A percentile compares a stretch with the other conserved stretches of the same genome.
These are phyloP conservation scores for Miniopterus natalensis DNA, from an alignment of 2,113 vertebrate species.

Conservation along the genomic window DNA sequence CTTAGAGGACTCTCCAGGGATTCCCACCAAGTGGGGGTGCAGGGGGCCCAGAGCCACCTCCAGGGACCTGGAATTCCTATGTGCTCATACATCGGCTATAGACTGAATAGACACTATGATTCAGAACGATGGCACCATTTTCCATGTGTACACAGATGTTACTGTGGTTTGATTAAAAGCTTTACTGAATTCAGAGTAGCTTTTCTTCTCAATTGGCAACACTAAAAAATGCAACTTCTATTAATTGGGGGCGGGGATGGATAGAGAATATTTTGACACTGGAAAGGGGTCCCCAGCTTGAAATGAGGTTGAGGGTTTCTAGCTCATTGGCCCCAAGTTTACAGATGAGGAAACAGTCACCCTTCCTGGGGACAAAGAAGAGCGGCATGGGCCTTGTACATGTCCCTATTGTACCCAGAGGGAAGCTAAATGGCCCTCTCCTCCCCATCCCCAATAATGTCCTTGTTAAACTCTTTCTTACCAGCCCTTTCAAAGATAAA, in stretches of 20 bases:
- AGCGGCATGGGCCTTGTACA: neutral
- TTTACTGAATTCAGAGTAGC: slow-evolving; percentile 44
- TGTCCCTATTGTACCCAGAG: neutral
- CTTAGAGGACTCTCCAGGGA: neutral
- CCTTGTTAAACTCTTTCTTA: slow-evolving; percentile 54
- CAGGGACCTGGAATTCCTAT: neutral
- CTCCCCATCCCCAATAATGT: neutral
- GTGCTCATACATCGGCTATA: neutral
- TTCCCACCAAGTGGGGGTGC: neutral
- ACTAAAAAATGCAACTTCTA: neutral
- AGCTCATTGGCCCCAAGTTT: neutral
- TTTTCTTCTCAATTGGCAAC: slow-evolving; percentile 39
- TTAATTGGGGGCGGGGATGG: neutral
- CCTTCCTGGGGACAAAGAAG: neutral
- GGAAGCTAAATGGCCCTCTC: neutral
- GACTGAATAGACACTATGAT: neutral
- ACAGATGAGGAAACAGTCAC: neutral
- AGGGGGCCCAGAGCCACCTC: neutral
- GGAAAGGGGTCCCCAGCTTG: slow-evolving; percentile 22
- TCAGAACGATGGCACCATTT: neutral
- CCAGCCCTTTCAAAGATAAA: slow-evolving; percentile 57
- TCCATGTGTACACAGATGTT: neutral
- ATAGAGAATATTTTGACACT: slow-evolving; percentile 53
- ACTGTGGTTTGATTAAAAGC: slow-evolving; percentile 53
- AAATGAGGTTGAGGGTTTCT: neutral